Base-by-base conservation (phyloP, 2,113 vertebrate genomes). In the western clawed frog (Xenopus tropicalis) region DNA sequence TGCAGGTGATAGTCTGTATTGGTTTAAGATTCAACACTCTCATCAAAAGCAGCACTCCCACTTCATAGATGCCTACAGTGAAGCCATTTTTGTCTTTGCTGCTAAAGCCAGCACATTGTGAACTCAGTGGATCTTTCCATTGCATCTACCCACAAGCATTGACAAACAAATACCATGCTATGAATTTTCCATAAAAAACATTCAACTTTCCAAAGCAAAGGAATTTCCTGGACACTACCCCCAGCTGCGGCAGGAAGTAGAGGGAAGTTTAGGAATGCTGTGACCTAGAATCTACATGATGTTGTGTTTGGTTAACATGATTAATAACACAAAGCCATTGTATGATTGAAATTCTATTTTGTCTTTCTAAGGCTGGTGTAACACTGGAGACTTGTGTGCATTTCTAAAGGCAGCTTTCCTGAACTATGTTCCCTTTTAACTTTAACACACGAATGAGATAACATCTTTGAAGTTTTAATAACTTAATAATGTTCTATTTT, bases 201-300 rank as follows among this genome's bases (percentile, higher is more conserved):
- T 61, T 54, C 17, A 54, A 56, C 63, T 85, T 86, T 81, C 83
- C 79, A 85, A 85, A 85, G 65, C 37, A 86, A 86, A 87, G 83
- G 87, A 83, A 91, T 91, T 91, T 91, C 90, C 87, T 81, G 74
- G 70, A 79, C 83, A 85, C 79, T 56, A 75, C 13, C 17, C 71
- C 71, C 81, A 80, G 81, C 81, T 20, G 80, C 78, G 81, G 79
- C 82, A 79, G 72, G 80, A 71, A 69, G 64, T 51, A 73, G 71
- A 43, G 3, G 44, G 79, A 69, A 80, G 57, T 73, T 69, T 44
- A 44, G 19, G 63, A 51, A 66, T 66, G 29, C 12, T 37, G 11
- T 22, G 20, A 59, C 14, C 10, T 22, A 24, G 21, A 54, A n/a
- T 54, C 10, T 19, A 54, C 52, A 54, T n/a, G 3, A 54, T n/a